phyloP scores from a whole-genome alignment of 2,888 invertebrate genomes.

The Euclidia mi region DNA sequence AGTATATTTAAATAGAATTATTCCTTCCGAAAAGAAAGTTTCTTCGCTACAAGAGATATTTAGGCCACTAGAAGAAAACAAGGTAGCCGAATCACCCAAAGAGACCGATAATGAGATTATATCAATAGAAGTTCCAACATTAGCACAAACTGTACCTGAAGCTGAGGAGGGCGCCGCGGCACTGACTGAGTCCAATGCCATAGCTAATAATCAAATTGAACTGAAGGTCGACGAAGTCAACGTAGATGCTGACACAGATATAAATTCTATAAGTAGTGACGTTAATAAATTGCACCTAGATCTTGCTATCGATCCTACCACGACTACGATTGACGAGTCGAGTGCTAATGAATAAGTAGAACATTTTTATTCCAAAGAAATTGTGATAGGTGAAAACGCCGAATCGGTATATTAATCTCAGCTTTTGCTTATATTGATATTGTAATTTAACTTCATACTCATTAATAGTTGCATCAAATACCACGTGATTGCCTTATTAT shows the following conservation, averaged over 20 bases:
- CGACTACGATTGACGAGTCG: constrained; percentile 54
- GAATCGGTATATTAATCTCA: constrained; percentile 83
- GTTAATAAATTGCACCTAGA: constrained; percentile 58
- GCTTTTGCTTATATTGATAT: constrained; percentile 85
- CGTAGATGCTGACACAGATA: constrained; percentile 54
- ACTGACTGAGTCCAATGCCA: constrained; percentile 51
- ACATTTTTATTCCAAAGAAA: constrained; percentile 84
- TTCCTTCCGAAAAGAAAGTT: constrained; percentile 85
- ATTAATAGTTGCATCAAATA: constrained; percentile 84
- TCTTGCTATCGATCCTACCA: constrained; percentile 52
- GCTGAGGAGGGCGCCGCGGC: constrained; percentile 54
- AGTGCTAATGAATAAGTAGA: constrained; percentile 67
- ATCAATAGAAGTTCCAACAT: constrained; percentile 80
- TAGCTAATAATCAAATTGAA: constrained; percentile 50
- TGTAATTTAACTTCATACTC: constrained; percentile 78
- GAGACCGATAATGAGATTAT: constrained; percentile 84
- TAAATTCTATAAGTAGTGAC: constrained; percentile 54
- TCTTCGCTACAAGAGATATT: constrained; percentile 87
- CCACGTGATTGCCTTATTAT: constrained; percentile 89
- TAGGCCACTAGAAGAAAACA: constrained; percentile 85
- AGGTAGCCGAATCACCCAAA: constrained; percentile 82
- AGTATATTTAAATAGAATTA: constrained; percentile 87
- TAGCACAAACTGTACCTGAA: constrained; percentile 72
- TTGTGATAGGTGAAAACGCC: constrained; percentile 84
- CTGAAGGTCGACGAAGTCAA: constrained; percentile 56